These are phyloP conservation scores for Rotaria macrura DNA, from an alignment of 2,888 invertebrate species.

Conservation along the genomic window DNA sequence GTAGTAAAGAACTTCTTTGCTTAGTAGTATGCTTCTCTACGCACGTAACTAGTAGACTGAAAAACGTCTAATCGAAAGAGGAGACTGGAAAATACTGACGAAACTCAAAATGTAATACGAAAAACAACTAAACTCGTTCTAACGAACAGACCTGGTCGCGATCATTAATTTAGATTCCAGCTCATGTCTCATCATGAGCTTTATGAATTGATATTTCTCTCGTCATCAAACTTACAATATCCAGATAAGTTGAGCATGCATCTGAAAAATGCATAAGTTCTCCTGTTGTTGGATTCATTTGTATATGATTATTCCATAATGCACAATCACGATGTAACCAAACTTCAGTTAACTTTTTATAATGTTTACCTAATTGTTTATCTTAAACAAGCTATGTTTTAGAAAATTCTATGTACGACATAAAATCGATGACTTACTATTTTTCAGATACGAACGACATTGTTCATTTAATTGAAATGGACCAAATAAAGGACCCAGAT, in stretches of 20 bases:
- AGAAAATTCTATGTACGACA: background rate
- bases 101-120: too few species aligned
- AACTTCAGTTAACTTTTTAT: background rate
- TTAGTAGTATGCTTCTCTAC: too few species aligned
- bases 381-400: background rate
- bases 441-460: background rate
- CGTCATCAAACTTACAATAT: background rate
- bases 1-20: too few species aligned
- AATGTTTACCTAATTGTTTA: constrained; percentile 6
- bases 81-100: too few species aligned
- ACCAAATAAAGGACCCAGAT: background rate
- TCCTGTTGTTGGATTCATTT: constrained; percentile 1
- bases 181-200: too few species aligned
- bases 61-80: too few species aligned
- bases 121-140: too few species aligned
- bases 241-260: background rate
- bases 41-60: too few species aligned
- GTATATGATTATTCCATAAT: constrained; percentile 19
- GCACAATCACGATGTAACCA: constrained; percentile 22
- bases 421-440: background rate
- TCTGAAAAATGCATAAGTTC: background rate
- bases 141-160: too few species aligned
- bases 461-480: constrained; percentile 1
- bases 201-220: too few species aligned
- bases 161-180: too few species aligned